A percentile compares a stretch with the other conserved stretches of the same genome.
Conservation (phyloP, 2,888 invertebrate species). For the Sphinx pinastri region DNA sequence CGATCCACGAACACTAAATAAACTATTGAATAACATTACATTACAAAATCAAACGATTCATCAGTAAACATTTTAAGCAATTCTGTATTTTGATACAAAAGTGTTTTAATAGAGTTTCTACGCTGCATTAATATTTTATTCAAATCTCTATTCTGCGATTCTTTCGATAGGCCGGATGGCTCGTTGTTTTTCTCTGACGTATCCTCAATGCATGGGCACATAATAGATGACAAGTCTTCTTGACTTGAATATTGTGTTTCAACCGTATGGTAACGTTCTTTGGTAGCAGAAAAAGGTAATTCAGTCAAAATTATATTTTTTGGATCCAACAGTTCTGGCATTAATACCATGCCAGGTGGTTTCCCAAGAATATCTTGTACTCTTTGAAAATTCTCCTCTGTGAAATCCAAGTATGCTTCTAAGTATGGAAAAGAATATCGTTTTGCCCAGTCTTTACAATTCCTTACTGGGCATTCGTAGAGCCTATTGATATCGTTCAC, state of each 20-base stretch:
- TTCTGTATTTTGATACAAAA: slow-evolving; percentile 62
- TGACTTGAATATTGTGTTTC: slow-evolving; percentile 72
- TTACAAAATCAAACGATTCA: slow-evolving; percentile 64
- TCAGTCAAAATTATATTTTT: slow-evolving; percentile 52
- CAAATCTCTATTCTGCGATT: slow-evolving; percentile 42
- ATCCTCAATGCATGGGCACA: slow-evolving; percentile 55
- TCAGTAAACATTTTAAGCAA: slow-evolving; percentile 70
- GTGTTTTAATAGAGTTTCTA: slow-evolving; percentile 53
- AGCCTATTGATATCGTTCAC: slow-evolving; percentile 57
- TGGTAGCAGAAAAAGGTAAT: slow-evolving; percentile 62
- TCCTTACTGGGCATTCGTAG: slow-evolving; percentile 54
- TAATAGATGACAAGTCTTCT: slow-evolving; percentile 54
- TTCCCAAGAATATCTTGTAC: slow-evolving; percentile 59
- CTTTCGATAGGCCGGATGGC: slow-evolving; percentile 32
- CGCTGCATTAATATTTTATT: slow-evolving; percentile 52
- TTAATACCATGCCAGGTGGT: slow-evolving; percentile 32
- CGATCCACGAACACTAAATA: slow-evolving; percentile 15
- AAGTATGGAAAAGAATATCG: slow-evolving; percentile 57
- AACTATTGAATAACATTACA: slow-evolving; percentile 29
- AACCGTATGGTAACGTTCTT: slow-evolving; percentile 54
- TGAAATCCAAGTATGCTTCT: slow-evolving; percentile 63
- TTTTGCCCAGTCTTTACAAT: slow-evolving; percentile 53
- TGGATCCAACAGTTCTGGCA: slow-evolving; percentile 50
- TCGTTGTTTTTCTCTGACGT: slow-evolving; percentile 25
- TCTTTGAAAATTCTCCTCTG: slow-evolving; percentile 64